Base-by-base conservation (phyloP, 2,888 invertebrate genomes). In the Drosophila fulvimacula region DNA sequence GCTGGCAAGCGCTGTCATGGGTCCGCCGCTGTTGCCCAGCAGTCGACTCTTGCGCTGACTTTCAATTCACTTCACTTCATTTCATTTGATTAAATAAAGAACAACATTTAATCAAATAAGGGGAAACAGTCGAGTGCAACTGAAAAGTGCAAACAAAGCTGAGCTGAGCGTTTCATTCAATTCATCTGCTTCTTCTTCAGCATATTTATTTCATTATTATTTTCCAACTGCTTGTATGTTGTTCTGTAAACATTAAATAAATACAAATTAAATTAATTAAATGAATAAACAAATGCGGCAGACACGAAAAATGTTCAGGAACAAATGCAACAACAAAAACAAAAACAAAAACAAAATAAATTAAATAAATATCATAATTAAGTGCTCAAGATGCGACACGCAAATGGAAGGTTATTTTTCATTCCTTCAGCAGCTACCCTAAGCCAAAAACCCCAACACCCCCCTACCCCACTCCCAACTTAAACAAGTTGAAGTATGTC, bases 1-100 rank as follows among this genome's bases (percentile, higher is more conserved):
- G 58, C 39, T 52, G 32, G 44, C 68, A 63, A 46, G 62, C 38
- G 17, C 27, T 41, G 19, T 21, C 36, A 51, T 17, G 55, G 13
- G 17, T 19, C 21, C 24, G 13, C 41, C 1, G 15, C 34, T 15
- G 17, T 0, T 7, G 48, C 30, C 32, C 27, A 9, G 13, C 34
- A 34, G 52, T 2, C 32, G 30, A 21, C 51, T 46, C n/a, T 32
- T 38, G 61, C 41, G 19, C 39, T 10, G 71, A 71, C 67, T 69
- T 49, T 51, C 13, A 57, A 64, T 64, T 51, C n/a, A 60, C 34
- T 64, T 51, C n/a, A 60, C 32, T 53, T 44, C 51, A 58, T 53
- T 66, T 84, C 77, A 82, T 85, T 85, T 85, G 80, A 82, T 82
- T 79, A 82, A 82, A 82, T 82, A 85, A 70, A 80, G 70, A 78